phyloP scores from a whole-genome alignment of 2,888 invertebrate species.

The Drosophila nigritarsus region DNA sequence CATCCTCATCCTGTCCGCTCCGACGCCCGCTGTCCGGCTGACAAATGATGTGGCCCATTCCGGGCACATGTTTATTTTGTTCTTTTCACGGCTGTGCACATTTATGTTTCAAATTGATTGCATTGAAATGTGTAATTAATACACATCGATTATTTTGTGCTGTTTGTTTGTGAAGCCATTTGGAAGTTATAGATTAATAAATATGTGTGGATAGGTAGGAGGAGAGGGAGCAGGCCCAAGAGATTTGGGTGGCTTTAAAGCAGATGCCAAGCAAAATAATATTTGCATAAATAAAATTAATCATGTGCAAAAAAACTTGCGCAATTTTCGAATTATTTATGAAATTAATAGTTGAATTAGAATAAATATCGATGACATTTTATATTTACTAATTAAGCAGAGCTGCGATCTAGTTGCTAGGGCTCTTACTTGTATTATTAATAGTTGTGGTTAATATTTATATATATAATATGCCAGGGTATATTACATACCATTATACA shows the following conservation, averaged over 20 bases:
- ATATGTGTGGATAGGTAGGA: neutral
- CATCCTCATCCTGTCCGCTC: slow-evolving; percentile 3
- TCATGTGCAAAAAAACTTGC: neutral
- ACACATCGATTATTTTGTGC: slow-evolving; percentile 17
- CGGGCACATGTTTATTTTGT: slow-evolving; percentile 22
- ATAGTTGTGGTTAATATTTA: too few species aligned
- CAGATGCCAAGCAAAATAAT: neutral
- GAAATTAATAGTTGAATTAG: neutral
- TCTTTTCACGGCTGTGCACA: slow-evolving; percentile 5
- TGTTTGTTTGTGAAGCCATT: slow-evolving; percentile 11
- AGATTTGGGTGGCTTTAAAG: neutral
- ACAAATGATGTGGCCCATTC: slow-evolving; percentile 67
- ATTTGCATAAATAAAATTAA: neutral
- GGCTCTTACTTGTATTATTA: accelerated
- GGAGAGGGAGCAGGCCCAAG: neutral
- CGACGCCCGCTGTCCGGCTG: slow-evolving; percentile 37
- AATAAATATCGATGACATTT: neutral
- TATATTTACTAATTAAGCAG: neutral
- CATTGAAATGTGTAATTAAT: slow-evolving; percentile 73
- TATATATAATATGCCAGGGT: too few species aligned
- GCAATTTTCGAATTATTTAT: neutral
- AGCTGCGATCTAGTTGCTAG: neutral
- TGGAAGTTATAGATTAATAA: slow-evolving; percentile 5
- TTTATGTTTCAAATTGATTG: slow-evolving; percentile 66
- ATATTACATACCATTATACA: too few species aligned